These are phyloP conservation scores for Anarhynchus alexandrinus DNA, from an alignment of 2,113 vertebrate species.

Conservation along the genomic window DNA sequence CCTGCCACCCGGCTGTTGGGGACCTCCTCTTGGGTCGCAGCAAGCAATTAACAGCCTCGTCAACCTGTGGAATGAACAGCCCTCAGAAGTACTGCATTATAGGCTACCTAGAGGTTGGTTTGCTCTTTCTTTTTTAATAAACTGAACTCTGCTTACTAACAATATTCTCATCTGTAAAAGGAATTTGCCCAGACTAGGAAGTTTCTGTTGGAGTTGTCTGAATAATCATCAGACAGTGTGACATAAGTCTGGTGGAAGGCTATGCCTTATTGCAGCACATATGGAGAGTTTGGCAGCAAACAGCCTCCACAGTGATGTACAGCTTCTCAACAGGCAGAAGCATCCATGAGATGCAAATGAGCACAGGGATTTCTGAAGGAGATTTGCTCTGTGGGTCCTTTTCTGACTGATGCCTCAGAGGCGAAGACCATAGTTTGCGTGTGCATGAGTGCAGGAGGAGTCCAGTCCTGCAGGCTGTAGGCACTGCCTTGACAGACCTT, in stretches of 20 bases:
- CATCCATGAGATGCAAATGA: background rate
- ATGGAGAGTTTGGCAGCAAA: background rate
- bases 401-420: background rate
- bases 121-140: background rate
- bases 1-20: constrained; percentile 76
- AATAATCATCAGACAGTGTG: background rate
- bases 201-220: background rate
- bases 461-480: background rate
- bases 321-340: background rate
- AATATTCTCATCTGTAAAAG: background rate
- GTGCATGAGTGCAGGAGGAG: background rate
- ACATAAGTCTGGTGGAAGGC: background rate
- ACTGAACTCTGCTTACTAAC: background rate
- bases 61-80: constrained; percentile 79
- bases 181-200: background rate
- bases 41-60: constrained; percentile 76
- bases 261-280: background rate
- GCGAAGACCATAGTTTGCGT: background rate
- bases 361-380: background rate
- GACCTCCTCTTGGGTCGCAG: constrained; percentile 83
- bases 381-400: background rate
- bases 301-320: background rate
- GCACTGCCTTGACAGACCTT: background rate
- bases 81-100: constrained; percentile 89
- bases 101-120: constrained; percentile 85